These are phyloP conservation scores for Xenus cinereus DNA, from an alignment of 2,113 vertebrate genomes.

Conservation along the genomic window DNA sequence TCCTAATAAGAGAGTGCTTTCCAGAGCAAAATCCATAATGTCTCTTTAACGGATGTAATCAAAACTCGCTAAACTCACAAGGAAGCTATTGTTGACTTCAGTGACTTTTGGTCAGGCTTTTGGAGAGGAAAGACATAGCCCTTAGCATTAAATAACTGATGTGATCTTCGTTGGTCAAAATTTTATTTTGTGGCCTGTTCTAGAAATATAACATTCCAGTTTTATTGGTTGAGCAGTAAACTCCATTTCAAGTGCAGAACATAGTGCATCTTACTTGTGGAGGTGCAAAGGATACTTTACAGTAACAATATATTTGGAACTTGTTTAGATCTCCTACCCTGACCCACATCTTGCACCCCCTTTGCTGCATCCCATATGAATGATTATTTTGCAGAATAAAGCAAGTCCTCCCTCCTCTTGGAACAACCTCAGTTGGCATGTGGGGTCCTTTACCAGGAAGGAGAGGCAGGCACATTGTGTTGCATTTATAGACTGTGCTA, in stretches of 20 bases:
- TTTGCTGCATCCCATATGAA: background rate
- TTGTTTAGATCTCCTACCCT: background rate
- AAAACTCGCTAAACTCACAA: background rate
- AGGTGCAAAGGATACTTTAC: background rate
- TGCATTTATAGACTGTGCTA: conserved; percentile 5
- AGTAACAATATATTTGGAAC: background rate
- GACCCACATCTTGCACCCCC: background rate
- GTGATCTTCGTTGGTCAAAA: background rate
- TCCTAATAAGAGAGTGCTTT: background rate
- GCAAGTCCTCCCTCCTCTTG: background rate
- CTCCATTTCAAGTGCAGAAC: background rate
- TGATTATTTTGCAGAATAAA: background rate
- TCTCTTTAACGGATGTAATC: background rate
- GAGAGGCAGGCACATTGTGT: background rate
- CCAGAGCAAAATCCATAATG: background rate
- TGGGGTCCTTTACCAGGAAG: conserved; percentile 13
- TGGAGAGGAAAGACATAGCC: background rate
- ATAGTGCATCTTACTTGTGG: background rate
- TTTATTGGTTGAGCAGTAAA: background rate
- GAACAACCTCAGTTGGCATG: background rate
- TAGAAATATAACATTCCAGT: background rate
- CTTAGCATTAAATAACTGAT: background rate
- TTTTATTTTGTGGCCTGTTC: background rate
- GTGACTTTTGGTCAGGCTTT: background rate
- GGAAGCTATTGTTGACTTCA: background rate